Conservation (phyloP, 2,888 invertebrate species). For the Nysson spinosus region DNA sequence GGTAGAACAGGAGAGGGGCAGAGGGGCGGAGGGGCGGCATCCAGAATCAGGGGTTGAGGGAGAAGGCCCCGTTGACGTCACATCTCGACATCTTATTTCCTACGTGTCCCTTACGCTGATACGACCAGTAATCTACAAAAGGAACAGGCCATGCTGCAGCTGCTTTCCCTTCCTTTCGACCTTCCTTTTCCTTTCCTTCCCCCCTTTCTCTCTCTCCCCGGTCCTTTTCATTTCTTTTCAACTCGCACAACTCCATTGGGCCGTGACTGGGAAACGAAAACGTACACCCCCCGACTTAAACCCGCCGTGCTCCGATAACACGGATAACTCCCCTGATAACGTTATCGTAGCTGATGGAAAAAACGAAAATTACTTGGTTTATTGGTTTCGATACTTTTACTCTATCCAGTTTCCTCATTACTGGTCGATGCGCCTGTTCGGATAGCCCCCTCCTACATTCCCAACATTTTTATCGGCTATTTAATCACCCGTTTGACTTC, state of each 20-base stretch:
- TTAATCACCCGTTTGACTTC: no score
- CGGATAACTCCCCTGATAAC: conserved; percentile 33
- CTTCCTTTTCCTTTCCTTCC: conserved; percentile 16
- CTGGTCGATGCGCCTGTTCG: no score
- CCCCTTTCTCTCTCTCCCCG: conserved; percentile 7
- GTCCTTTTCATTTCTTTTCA: conserved; percentile 15
- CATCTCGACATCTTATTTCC: conserved; percentile 62
- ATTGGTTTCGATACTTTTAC: neutral
- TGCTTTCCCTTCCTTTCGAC: conserved; percentile 26
- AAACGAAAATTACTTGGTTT: conserved; percentile 19
- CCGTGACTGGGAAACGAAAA: conserved; percentile 1
- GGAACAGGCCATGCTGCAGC: conserved; percentile 37
- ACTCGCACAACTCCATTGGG: conserved; percentile 1
- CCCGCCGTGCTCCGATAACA: no score
- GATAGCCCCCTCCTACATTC: no score
- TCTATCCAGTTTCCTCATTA: no score
- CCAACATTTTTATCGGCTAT: no score
- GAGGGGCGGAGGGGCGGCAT: conserved; percentile 21
- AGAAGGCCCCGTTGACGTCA: conserved; percentile 44
- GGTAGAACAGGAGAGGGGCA: conserved; percentile 27
- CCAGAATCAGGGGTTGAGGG: conserved; percentile 9
- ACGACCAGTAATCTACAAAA: conserved; percentile 59
- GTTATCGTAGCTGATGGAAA: no score
- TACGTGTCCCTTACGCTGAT: conserved; percentile 61
- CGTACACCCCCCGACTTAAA: neutral